A percentile compares a stretch with the other conserved stretches of the same genome.
These are phyloP conservation scores for Limonius californicus DNA, from an alignment of 1,140 invertebrate species.

Conservation along the genomic window DNA sequence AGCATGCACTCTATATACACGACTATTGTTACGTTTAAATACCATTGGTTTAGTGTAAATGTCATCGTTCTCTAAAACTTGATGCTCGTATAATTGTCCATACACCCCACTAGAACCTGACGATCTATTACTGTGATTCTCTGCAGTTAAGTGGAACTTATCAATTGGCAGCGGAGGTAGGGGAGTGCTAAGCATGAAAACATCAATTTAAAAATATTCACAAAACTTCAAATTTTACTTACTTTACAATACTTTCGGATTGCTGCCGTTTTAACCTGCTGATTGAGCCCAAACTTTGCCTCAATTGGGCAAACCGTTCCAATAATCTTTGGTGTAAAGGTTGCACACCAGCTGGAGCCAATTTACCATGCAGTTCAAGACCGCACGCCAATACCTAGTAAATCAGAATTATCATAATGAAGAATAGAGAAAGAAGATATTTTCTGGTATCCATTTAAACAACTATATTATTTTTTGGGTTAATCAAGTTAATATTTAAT, in stretches of 20 bases:
- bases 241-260: conserved; percentile 75
- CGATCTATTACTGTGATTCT: conserved; percentile 49
- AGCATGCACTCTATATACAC: background rate
- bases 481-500: too few relatives aligned
- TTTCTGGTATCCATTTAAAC: too few relatives aligned
- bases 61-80: conserved; percentile 55
- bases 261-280: conserved; percentile 59
- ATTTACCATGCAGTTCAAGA: conserved; percentile 72
- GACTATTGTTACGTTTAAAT: background rate
- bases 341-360: conserved; percentile 77
- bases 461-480: too few relatives aligned
- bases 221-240: too few relatives aligned
- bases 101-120: conserved; percentile 47
- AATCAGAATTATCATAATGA: too few relatives aligned
- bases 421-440: too few relatives aligned
- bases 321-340: conserved; percentile 82
- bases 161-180: conserved; percentile 66
- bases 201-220: background rate
- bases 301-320: conserved; percentile 79
- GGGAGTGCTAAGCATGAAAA: conserved; percentile 57
- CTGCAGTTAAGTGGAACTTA: conserved; percentile 39
- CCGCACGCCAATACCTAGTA: conserved; percentile 73
- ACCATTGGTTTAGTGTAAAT: conserved; percentile 62
- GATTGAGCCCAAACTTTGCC: conserved; percentile 64
- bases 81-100: conserved; percentile 46